Conservation (phyloP, 2,888 invertebrate species). For the Pristionchus arcanus region DNA sequence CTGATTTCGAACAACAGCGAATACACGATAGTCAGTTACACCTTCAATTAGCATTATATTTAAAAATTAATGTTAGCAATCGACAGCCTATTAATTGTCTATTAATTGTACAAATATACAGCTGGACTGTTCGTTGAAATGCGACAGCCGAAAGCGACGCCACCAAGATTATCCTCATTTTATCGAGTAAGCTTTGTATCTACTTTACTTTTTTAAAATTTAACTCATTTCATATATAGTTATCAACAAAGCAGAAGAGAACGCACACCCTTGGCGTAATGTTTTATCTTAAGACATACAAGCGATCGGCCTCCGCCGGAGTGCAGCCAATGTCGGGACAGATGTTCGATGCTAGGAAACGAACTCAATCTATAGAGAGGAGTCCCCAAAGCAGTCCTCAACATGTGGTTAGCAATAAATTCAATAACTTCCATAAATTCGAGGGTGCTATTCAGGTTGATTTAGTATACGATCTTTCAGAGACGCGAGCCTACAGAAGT, state of each 20-base stretch:
- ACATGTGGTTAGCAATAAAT: not conserved
- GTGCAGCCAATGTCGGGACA: slow-evolving; percentile 60
- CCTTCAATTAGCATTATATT: not conserved
- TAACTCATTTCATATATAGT: not conserved
- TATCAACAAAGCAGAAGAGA: not conserved
- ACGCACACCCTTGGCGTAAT: not conserved
- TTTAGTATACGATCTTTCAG: not conserved
- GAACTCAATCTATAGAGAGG: slow-evolving; percentile 50
- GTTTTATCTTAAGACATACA: slow-evolving; percentile 64
- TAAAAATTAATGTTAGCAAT: not conserved
- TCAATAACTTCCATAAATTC: not conserved
- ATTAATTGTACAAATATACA: slow-evolving; percentile 57
- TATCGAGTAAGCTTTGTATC: slow-evolving; percentile 70
- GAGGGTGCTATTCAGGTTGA: not conserved
- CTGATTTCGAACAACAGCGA: slow-evolving; percentile 75
- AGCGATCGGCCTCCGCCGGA: slow-evolving; percentile 73
- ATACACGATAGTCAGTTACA: slow-evolving; percentile 78
- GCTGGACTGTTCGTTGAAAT: slow-evolving; percentile 80
- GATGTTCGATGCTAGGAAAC: slow-evolving; percentile 9
- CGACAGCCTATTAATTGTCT: not conserved
- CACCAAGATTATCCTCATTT: slow-evolving; percentile 79
- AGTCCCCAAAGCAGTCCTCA: slow-evolving; percentile 44
- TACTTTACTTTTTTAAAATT: not conserved
- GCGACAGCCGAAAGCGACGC: slow-evolving; percentile 79
- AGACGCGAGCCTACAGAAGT: not conserved